Evolutionary conservation across 1,140 invertebrate species (phyloP).

Genomic region (Hypothenemus hampei): DNA sequence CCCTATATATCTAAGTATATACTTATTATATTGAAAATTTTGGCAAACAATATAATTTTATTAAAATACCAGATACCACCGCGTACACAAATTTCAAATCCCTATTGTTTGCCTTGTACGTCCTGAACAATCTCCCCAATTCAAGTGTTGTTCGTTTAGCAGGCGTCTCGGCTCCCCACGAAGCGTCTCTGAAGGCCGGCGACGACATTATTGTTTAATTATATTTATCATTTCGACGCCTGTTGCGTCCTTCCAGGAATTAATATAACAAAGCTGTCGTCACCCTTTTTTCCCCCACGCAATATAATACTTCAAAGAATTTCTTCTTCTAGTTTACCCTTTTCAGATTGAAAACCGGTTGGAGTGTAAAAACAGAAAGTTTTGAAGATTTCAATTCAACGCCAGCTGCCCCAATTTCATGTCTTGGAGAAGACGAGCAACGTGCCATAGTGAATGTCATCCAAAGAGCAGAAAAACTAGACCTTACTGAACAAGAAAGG

Average conservation of each 20-base stretch:
- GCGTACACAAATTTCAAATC: too few relatives aligned
- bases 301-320: too few relatives aligned
- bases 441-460: slow-evolving; percentile 71
- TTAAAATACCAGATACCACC: too few relatives aligned
- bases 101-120: too few relatives aligned
- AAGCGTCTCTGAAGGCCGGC: slow-evolving; percentile 1
- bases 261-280: too few relatives aligned
- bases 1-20: too few relatives aligned
- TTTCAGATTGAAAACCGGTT: slow-evolving; percentile 75
- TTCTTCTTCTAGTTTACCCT: too few relatives aligned
- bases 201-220: slow-evolving; percentile 9
- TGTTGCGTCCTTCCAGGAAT: too few relatives aligned
- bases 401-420: slow-evolving; percentile 49
- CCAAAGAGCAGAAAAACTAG: slow-evolving; percentile 57
- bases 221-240: slow-evolving; percentile 8
- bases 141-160: background rate
- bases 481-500: slow-evolving; percentile 59
- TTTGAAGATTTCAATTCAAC: slow-evolving; percentile 49
- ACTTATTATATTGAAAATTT: too few relatives aligned
- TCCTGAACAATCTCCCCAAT: too few relatives aligned
- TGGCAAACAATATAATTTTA: too few relatives aligned
- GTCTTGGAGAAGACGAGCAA: slow-evolving; percentile 66
- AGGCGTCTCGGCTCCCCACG: slow-evolving; percentile 8
- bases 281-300: too few relatives aligned
- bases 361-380: slow-evolving; percentile 68